Evolutionary conservation across 2,888 invertebrate genomes (phyloP).

Genomic region (Drosophila ezoana): DNA sequence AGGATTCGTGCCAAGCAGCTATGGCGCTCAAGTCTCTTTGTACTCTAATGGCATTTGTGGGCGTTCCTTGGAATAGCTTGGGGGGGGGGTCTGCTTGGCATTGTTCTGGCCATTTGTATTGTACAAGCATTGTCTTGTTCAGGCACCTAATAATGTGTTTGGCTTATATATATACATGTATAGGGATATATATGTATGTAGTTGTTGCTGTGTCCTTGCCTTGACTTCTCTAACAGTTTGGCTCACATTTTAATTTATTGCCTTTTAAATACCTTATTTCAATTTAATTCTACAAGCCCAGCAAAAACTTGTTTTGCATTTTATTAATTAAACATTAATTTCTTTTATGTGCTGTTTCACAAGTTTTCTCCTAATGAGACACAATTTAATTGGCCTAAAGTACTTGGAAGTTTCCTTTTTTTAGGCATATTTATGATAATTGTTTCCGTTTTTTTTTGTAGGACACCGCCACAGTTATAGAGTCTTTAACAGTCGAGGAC

Average conservation of each 20-base stretch:
- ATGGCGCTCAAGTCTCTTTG: conserved; percentile 36
- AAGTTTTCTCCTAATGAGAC: conserved; percentile 15
- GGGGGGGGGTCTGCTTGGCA: conserved; percentile 6
- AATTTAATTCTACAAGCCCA: conserved; percentile 61
- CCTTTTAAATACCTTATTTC: conserved; percentile 72
- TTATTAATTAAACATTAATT: conserved; percentile 66
- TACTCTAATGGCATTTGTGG: conserved; percentile 58
- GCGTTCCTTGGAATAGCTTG: conserved; percentile 13
- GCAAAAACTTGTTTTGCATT: conserved; percentile 37
- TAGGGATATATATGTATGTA: conserved; percentile 9
- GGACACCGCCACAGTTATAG: too few species aligned
- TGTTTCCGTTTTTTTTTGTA: conserved; percentile 13
- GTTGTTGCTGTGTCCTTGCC: conserved; percentile 14
- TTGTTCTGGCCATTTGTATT: conserved; percentile 34
- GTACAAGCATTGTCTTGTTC: conserved; percentile 50
- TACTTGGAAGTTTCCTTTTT: conserved; percentile 21
- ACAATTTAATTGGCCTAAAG: conserved; percentile 48
- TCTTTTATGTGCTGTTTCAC: conserved; percentile 3
- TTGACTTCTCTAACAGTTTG: conserved; percentile 10
- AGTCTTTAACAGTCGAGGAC: neutral
- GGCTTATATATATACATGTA: neutral
- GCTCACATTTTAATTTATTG: conserved; percentile 62
- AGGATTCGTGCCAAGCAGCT: conserved; percentile 50
- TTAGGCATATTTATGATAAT: conserved; percentile 61
- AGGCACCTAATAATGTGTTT: conserved; percentile 22